phyloP scores from a whole-genome alignment of 2,113 vertebrate species.

The Pyxicephalus adspersus region DNA sequence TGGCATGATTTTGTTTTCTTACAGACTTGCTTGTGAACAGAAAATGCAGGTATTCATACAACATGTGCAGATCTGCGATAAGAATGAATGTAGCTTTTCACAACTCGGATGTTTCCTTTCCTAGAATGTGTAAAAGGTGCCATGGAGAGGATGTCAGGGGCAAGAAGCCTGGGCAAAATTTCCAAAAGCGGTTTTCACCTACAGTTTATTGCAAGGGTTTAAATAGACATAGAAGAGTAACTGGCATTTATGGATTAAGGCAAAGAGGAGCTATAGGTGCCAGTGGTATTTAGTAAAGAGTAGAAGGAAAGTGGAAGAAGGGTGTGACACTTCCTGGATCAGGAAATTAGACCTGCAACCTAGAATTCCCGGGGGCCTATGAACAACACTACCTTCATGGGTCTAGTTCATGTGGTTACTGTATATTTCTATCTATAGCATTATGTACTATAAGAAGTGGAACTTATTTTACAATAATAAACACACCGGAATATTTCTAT shows the following conservation, averaged over 20 bases:
- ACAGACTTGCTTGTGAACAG: constrained; percentile 23
- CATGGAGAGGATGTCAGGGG: not conserved
- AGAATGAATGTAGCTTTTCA: constrained; percentile 40
- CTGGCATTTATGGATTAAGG: not conserved
- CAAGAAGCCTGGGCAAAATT: not conserved
- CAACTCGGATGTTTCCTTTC: constrained; percentile 38
- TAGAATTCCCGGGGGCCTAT: constrained; percentile 7
- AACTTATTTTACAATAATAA: constrained; percentile 21
- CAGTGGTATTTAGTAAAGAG: constrained; percentile 11
- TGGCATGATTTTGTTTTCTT: constrained; percentile 41
- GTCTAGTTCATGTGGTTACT: not conserved
- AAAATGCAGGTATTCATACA: constrained; percentile 41
- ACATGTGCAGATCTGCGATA: constrained; percentile 43
- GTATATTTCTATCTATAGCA: not conserved
- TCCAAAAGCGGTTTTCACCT: not conserved
- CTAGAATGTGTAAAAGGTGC: constrained; percentile 19
- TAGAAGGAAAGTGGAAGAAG: constrained; percentile 32
- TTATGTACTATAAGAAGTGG: not conserved
- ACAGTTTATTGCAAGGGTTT: not conserved
- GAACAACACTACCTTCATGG: constrained; percentile 46
- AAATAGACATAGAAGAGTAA: not conserved
- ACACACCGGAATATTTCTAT: constrained; percentile 4
- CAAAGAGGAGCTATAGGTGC: not conserved
- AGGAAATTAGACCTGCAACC: constrained; percentile 49
- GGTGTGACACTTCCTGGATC: constrained; percentile 48